Base-by-base conservation (phyloP, 2,888 invertebrate genomes). In the Nasonovia ribisnigri region DNA sequence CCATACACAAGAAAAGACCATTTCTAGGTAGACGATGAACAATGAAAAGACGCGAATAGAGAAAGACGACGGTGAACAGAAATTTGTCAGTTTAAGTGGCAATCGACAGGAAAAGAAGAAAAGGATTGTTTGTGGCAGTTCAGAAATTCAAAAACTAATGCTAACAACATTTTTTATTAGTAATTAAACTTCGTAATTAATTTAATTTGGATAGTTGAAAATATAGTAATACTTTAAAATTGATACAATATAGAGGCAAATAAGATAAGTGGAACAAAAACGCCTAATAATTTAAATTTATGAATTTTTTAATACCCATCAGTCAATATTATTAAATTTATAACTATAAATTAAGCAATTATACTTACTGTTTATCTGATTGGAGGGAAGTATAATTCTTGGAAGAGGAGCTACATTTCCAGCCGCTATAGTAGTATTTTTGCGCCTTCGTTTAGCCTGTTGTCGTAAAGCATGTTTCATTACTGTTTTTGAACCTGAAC, bases 391-490 rank as follows among this genome's bases (percentile, higher is more conserved):
- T 42, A 94, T 97, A 95, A 98, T 98, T 95, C 98, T 96, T 94
- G 98, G 97, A 96, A 95, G 96, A 96, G 96, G 97, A 96, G 96
- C 96, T 96, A 96, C 97, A 96, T 95, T 95, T 26, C 96, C 97
- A 42, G 97, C 96, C 48, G 97, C 97, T 95, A 97, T 97, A 57
- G 97, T 97, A 88, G 97, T 98, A 96, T 98, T 98, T 96, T 98
- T 98, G 95, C 97, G 97, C 95, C 98, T 96, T 95, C 98, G 96
- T 95, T 97, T 98, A 54, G 98, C 98, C 96, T 97, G 97, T 95
- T 97, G 97, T 95, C 97, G 97, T 94, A 98, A 96, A 94, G 98
- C 98, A 96, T 97, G 97, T 96, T 97, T 98, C 94, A 97, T 96
- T n/a, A 96, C 96, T 96, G 97, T 97, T 95, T 97, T 97, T 95